A percentile compares a stretch with the other conserved stretches of the same genome.
Evolutionary conservation across 2,113 vertebrate genomes (phyloP).

Genomic region (Chionomys nivalis): DNA sequence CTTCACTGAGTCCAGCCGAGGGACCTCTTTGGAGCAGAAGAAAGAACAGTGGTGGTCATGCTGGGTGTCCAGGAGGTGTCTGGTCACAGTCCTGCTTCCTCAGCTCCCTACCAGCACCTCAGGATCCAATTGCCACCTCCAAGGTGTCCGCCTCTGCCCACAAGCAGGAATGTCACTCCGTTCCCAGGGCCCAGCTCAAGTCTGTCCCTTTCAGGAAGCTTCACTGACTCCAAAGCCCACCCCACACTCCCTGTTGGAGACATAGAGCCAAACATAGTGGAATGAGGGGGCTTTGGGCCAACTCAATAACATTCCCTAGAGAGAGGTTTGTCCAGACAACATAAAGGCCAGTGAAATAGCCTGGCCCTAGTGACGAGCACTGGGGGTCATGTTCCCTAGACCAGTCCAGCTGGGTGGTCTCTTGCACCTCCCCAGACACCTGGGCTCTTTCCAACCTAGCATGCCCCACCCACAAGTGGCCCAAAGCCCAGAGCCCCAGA

Average conservation of each 20-base stretch:
- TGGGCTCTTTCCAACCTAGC: constrained; percentile 61
- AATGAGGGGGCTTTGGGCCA: constrained; percentile 5
- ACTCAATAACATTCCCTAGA: constrained; percentile 25
- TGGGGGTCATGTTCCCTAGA: neutral
- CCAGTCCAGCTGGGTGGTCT: constrained; percentile 76
- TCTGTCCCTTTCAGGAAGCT: neutral
- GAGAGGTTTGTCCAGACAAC: neutral
- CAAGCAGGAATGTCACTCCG: neutral
- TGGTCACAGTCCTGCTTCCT: neutral
- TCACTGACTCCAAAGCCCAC: neutral
- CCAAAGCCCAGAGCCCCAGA: constrained; percentile 58
- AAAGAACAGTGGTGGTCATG: neutral
- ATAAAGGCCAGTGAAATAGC: neutral
- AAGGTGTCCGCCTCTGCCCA: neutral
- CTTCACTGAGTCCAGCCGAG: constrained; percentile 85
- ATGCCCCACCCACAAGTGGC: constrained; percentile 52
- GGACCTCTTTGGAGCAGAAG: constrained; percentile 85
- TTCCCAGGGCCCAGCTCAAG: neutral
- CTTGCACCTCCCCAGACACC: constrained; percentile 61
- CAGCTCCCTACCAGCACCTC: neutral
- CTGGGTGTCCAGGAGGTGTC: neutral
- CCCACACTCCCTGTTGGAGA: constrained; percentile 22
- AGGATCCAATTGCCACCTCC: neutral
- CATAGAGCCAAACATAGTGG: constrained; percentile 17
- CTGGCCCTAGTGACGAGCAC: neutral